Evolutionary conservation across 2,797 vertebrate species (phyloP), one percentile per base, ranked within the genome.

Genomic region (Clamator glandarius): DNA sequence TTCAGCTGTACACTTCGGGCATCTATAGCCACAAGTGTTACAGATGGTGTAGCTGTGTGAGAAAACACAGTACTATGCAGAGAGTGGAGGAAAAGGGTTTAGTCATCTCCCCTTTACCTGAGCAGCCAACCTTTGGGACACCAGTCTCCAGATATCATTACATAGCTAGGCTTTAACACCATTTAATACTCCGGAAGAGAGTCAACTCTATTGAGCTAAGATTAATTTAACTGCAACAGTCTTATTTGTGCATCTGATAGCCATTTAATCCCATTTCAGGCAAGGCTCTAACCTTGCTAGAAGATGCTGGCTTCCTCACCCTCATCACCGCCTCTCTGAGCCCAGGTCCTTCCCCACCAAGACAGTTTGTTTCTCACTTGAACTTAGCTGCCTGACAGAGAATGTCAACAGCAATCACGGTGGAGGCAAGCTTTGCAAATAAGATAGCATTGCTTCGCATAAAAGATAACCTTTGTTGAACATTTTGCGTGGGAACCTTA

Each of bases 361-460:
- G 63, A 48, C 79, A 42, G 81, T 92, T 94, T 87, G 67, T 82
- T 96, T 96, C 84, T 95, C 89, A 20, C 82, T 59, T 93, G 85
- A 96, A 79, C 64, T 91, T 2, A 84, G 66, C 75, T 90, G 69
- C 74, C 62, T 46, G 64, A 59, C 75, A 93, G 85, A 90, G 26
- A 77, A 94, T n/a, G 74, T 84, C 90, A 91, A 48, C 91, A 87
- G 91, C 84, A 84, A 91, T 57, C 54, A 16, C 31, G 7, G 69
- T 2, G 5, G 61, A 12, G 59, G 66, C 73, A 70, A 84, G 84
- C 79, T 87, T 92, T 92, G 62, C 73, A 82, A 90, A 73, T 33
- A 70, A 57, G 80, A 12, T 33, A 15, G 16, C 8, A 69, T 5
- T 35, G 52, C 81, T 95, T 94, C 94, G 92, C 83, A 74, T 70